A percentile compares a stretch with the other conserved stretches of the same genome.
Conservation (phyloP, 37 sponge, comb jelly and placozoan genomes). For the Petrosia ficiformis region DNA sequence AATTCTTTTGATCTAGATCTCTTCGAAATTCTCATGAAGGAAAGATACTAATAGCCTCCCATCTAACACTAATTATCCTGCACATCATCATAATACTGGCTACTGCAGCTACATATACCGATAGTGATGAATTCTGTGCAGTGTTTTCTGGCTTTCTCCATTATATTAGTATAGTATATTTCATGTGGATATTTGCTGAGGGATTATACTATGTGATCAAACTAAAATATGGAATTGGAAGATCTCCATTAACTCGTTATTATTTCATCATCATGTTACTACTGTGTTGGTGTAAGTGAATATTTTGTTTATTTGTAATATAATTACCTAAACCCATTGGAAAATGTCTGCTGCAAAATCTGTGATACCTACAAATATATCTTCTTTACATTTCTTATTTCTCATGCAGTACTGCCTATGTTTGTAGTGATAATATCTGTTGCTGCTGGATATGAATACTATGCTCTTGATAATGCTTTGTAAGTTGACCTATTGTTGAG, state of each 20-base stretch:
- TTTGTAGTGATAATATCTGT: conserved; percentile 29
- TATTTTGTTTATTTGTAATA: too few species aligned
- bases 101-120: not conserved
- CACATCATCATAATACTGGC: not conserved
- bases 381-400: not conserved
- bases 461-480: conserved; percentile 8
- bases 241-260: not conserved
- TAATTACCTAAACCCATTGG: too few species aligned
- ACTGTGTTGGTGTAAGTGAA: conserved; percentile 20
- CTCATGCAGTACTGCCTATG: conserved; percentile 22
- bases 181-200: conserved; percentile 34
- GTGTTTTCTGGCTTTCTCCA: conserved; percentile 31
- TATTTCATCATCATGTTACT: conserved; percentile 5
- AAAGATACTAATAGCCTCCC: not conserved
- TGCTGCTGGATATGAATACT: conserved; percentile 36
- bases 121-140: conserved; percentile 23
- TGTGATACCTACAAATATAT: too few species aligned
- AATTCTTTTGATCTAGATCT: not conserved
- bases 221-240: conserved; percentile 14
- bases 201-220: conserved; percentile 26
- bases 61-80: not conserved
- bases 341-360: conserved; percentile 14
- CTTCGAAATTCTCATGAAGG: not conserved
- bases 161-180: conserved; percentile 47
- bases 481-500: too few species aligned